Base-by-base conservation (phyloP, 2,888 invertebrate genomes). In the Melipona bicolor region DNA sequence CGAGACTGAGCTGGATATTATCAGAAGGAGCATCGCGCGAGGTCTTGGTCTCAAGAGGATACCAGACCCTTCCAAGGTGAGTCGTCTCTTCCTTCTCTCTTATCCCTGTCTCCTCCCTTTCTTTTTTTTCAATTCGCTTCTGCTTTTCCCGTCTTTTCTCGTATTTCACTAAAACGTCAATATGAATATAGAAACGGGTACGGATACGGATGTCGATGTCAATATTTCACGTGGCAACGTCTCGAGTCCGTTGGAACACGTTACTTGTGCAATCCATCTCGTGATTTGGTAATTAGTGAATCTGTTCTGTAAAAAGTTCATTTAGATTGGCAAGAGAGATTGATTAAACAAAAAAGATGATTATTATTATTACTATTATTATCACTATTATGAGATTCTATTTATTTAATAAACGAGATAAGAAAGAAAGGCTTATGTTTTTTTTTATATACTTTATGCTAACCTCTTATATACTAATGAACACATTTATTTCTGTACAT, bases 21-120 rank as follows among this genome's bases (percentile, higher is more conserved):
- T 94, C 88, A 92, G 93, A 84, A 88, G 90, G 75, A 94, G 94
- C 90, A 94, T 94, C 88, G 90, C 93, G 88, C 91, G 93, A 88
- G 93, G 92, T 83, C 93, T 94, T 70, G 94, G 94, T 71, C 92
- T 94, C 70, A 85, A 91, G 77, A 92, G 91, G 91, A 92, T 94
- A 91, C 94, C 94, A 79, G 94, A 94, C 91, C 92, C 92, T 73
- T 89, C 93, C 77, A 94, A 94, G 93, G 94, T 94, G 77, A 65
- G 84, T 67, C 13, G 36, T 19, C 21, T n/a, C 19, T 4, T 6
- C 24, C 49, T 32, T 19, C 11, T 59, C 49, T 49, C 27, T 4
- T 15, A 9, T 27, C 24, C 52, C 19, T 64, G 19, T 36, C 32
- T n/a, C 21, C 32, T 54, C 52, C 19, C 17, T 67, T 9, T 21